Conservation (phyloP, 2,888 invertebrate species). For the Aquatica leii region DNA sequence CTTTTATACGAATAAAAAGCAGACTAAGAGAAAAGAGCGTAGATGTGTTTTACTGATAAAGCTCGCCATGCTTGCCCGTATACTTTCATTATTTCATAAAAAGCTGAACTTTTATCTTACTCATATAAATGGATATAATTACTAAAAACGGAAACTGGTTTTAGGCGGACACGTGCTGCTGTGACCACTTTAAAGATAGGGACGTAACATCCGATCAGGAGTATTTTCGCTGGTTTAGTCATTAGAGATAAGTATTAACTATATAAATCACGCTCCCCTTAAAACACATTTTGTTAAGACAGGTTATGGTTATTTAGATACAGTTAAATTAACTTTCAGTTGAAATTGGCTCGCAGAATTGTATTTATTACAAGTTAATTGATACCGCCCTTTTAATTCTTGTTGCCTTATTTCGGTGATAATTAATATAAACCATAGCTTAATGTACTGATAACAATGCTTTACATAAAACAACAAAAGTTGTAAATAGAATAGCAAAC, state of each 20-base stretch:
- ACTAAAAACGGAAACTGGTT: conserved; percentile 24
- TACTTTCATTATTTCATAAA: conserved; percentile 29
- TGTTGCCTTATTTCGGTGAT: too few species aligned
- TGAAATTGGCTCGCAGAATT: too few species aligned
- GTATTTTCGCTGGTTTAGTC: conserved; percentile 22
- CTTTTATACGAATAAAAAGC: conserved; percentile 1
- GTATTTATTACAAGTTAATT: too few species aligned
- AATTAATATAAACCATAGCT: too few species aligned
- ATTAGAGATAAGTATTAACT: conserved; percentile 17
- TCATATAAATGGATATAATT: conserved; percentile 28
- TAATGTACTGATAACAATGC: too few species aligned
- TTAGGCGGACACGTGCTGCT: conserved; percentile 24
- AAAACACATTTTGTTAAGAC: conserved; percentile 11
- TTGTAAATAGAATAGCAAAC: too few species aligned
- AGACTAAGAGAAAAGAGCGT: not conserved
- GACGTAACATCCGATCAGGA: conserved; percentile 26
- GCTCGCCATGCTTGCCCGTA: conserved; percentile 2
- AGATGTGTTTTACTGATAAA: conserved; percentile 18
- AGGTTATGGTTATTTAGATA: not conserved
- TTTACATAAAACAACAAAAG: too few species aligned
- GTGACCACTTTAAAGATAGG: conserved; percentile 27
- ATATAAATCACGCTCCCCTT: conserved; percentile 13
- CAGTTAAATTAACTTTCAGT: not conserved
- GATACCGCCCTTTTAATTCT: too few species aligned
- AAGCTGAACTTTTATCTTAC: conserved; percentile 20